Evolutionary conservation across 2,113 vertebrate genomes (phyloP).

Genomic region (Plecturocebus donacophilus): DNA sequence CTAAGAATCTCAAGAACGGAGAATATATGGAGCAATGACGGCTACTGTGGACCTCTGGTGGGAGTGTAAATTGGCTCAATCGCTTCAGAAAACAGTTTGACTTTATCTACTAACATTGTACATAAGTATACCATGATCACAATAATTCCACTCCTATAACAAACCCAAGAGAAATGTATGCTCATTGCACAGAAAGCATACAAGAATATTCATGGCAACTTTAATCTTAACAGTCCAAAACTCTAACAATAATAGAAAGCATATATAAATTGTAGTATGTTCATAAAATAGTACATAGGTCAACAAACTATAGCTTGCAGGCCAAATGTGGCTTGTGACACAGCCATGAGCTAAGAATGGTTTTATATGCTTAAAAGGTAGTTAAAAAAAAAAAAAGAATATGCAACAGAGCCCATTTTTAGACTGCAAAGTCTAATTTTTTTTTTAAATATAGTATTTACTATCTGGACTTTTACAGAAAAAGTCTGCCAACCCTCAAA

Average conservation of each 20-base stretch:
- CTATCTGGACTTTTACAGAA: neutral
- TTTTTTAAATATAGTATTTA: neutral
- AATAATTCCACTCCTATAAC: neutral
- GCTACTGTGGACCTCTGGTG: neutral
- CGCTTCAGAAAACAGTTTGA: neutral
- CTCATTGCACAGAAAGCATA: neutral
- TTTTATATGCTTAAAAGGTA: neutral
- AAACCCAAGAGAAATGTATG: neutral
- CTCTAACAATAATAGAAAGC: neutral
- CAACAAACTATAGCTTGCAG: neutral
- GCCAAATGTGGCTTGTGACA: neutral
- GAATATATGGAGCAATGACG: neutral
- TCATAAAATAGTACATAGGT: neutral
- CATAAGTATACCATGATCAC: neutral
- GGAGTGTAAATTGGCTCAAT: neutral
- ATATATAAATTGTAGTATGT: neutral
- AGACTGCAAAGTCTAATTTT: neutral
- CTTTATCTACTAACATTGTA: neutral
- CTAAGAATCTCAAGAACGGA: neutral
- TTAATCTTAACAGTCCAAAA: neutral
- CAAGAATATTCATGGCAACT: neutral
- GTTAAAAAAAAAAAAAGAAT: neutral
- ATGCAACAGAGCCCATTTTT: neutral
- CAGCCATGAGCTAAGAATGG: neutral
- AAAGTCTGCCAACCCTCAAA: neutral